phyloP scores from a whole-genome alignment of 2,113 vertebrate genomes.

The Trachemys scripta region DNA sequence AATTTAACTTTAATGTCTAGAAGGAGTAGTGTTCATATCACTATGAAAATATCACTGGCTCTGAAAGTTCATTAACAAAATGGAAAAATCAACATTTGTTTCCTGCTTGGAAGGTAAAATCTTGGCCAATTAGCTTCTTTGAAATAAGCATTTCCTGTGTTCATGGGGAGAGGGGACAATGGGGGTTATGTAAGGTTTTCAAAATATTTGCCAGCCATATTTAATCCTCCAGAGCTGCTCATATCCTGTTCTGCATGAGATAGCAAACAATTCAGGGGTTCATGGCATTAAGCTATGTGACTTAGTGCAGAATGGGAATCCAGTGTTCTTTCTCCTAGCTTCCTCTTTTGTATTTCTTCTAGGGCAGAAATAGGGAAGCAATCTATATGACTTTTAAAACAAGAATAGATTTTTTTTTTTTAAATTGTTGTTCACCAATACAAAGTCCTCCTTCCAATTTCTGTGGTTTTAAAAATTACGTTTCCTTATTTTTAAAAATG shows the following conservation, averaged over 20 bases:
- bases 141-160: background rate
- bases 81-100: background rate
- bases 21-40: background rate
- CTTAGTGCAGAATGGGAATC: fast-evolving
- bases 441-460: background rate
- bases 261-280: background rate
- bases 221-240: background rate
- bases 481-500: background rate
- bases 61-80: fast-evolving
- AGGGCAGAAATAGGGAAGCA: background rate
- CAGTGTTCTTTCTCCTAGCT: background rate
- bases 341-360: background rate
- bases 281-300: background rate
- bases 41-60: too few relatives aligned
- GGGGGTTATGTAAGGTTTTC: background rate
- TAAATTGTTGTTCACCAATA: background rate
- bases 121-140: background rate
- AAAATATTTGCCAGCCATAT: background rate
- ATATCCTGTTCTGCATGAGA: background rate
- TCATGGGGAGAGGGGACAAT: too few relatives aligned
- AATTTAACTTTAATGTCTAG: background rate
- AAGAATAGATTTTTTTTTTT: too few relatives aligned
- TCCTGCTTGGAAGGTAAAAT: background rate
- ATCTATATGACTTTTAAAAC: background rate
- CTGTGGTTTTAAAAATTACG: background rate